A percentile compares a stretch with the other conserved stretches of the same genome.
Conservation (phyloP, 2,888 invertebrate species). For the Chaetoderma sp. region DNA sequence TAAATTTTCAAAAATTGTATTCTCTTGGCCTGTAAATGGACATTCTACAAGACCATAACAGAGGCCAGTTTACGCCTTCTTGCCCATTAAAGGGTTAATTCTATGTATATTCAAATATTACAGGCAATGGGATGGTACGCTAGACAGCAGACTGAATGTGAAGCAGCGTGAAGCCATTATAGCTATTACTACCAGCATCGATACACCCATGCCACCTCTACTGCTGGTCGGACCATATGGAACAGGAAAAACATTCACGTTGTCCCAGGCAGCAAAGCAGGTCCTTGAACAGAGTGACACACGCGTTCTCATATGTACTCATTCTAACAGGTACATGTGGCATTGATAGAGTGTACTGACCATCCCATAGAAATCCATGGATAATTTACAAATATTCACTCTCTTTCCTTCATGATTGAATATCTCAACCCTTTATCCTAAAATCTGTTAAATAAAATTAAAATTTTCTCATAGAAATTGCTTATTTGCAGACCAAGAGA, state of each 20-base stretch:
- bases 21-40: too few species aligned
- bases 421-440: too few species aligned
- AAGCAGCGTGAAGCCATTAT: slow-evolving; percentile 84
- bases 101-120: too few species aligned
- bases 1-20: too few species aligned
- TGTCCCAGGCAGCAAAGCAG: slow-evolving; percentile 80
- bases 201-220: slow-evolving; percentile 55
- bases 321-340: slow-evolving; percentile 78
- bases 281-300: slow-evolving; percentile 76
- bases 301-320: slow-evolving; percentile 84
- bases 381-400: not conserved
- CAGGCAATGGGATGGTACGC: slow-evolving; percentile 76
- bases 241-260: slow-evolving; percentile 88
- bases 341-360: not conserved
- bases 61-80: too few species aligned
- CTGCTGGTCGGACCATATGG: slow-evolving; percentile 78
- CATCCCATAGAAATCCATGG: not conserved
- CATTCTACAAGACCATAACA: too few species aligned
- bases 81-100: too few species aligned
- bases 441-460: too few species aligned
- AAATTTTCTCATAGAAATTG: too few species aligned
- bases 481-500: too few species aligned
- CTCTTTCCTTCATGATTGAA: too few species aligned
- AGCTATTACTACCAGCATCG: slow-evolving; percentile 77
- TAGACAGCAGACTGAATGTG: slow-evolving; percentile 78